Conservation (phyloP, 1,140 invertebrate species). For the Tetragonula clypearis region DNA sequence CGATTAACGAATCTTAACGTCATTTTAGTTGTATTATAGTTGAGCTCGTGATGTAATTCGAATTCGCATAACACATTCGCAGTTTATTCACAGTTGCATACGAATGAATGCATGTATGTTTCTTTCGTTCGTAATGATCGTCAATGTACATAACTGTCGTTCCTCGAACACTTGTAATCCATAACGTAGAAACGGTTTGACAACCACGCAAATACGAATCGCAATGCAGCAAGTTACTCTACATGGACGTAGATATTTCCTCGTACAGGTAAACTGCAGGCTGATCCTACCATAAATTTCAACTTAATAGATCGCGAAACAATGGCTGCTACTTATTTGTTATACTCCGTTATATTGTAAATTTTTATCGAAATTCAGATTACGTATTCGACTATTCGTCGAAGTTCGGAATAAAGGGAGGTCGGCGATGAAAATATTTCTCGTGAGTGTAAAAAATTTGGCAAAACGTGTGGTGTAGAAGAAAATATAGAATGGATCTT, state of each 20-base stretch:
- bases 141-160: not conserved
- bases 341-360: not conserved
- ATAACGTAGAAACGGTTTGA: conserved; percentile 8
- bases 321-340: not conserved
- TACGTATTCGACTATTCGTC: not conserved
- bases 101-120: not conserved
- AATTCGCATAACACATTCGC: not conserved
- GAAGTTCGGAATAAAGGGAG: not conserved
- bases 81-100: not conserved
- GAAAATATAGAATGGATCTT: not conserved
- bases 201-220: not conserved
- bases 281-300: conserved; percentile 6
- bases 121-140: not conserved
- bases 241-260: not conserved
- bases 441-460: not conserved
- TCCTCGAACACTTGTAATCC: not conserved
- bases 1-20: too few relatives aligned
- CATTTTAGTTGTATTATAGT: too few relatives aligned
- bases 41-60: too few relatives aligned
- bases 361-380: not conserved
- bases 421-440: not conserved
- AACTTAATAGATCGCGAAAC: conserved; percentile 1
- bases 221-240: not conserved
- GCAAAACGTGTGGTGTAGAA: not conserved
- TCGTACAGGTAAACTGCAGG: not conserved